Evolutionary conservation across 2,888 invertebrate species (phyloP).

Genomic region (Lasioglossum pauxillum): DNA sequence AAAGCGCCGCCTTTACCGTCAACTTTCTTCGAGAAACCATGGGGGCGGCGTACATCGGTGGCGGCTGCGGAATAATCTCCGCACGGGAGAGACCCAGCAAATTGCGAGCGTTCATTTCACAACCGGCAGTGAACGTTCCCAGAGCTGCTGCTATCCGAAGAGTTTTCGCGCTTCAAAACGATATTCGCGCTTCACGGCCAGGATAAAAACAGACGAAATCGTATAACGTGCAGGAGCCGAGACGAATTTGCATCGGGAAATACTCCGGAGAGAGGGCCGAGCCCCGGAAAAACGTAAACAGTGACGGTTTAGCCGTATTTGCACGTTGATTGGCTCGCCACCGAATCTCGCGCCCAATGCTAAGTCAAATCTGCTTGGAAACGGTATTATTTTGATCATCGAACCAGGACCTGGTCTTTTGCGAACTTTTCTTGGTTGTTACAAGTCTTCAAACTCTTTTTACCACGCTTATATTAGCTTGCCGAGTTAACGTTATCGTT

Average conservation of each 20-base stretch:
- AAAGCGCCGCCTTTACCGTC: background rate
- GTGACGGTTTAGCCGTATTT: constrained; percentile 54
- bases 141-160: background rate
- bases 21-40: constrained; percentile 2
- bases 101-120: background rate
- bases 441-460: too few species aligned
- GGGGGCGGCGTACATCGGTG: background rate
- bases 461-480: too few species aligned
- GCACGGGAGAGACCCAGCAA: background rate
- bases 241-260: constrained; percentile 21
- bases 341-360: constrained; percentile 22
- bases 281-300: constrained; percentile 58
- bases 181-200: background rate
- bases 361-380: background rate
- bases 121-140: background rate
- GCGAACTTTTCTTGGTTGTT: too few species aligned
- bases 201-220: background rate
- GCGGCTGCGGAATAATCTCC: constrained; percentile 1
- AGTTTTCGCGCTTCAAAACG: background rate
- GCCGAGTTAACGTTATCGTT: too few species aligned
- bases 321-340: constrained; percentile 68
- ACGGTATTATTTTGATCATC: background rate
- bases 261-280: constrained; percentile 3
- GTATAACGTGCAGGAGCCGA: background rate
- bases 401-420: too few species aligned